These are phyloP conservation scores for Platysteira castanea DNA, from an alignment of 2,113 vertebrate species.

Conservation along the genomic window DNA sequence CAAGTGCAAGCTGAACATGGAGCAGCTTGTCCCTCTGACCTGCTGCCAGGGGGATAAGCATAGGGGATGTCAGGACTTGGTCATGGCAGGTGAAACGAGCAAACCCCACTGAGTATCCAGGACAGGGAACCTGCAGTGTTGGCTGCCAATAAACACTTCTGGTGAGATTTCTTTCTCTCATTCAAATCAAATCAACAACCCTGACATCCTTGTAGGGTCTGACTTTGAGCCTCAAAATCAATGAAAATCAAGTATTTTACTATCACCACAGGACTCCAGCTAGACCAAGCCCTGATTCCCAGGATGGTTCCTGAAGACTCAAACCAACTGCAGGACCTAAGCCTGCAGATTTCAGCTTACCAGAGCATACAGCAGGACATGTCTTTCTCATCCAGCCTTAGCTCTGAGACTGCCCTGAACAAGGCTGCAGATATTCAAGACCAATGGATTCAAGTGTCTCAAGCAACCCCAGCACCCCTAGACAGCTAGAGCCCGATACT, in stretches of 20 bases:
- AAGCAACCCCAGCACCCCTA: not conserved
- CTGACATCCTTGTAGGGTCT: not conserved
- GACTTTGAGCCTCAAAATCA: not conserved
- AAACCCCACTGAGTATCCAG: not conserved
- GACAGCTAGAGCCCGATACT: not conserved
- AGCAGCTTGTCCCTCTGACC: not conserved
- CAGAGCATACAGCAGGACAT: not conserved
- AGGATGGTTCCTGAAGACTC: not conserved
- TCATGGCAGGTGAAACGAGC: not conserved
- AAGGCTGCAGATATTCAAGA: not conserved
- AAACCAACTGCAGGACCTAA: not conserved
- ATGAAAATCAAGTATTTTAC: not conserved
- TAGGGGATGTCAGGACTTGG: not conserved
- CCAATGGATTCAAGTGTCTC: fast-evolving
- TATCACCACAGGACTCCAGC: not conserved
- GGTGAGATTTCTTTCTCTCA: not conserved
- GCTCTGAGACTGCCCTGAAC: not conserved
- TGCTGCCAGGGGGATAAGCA: not conserved
- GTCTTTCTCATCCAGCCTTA: not conserved
- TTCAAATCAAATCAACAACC: not conserved
- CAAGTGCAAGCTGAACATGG: fast-evolving
- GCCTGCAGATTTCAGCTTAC: not conserved
- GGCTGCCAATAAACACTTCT: not conserved
- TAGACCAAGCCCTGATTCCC: not conserved
- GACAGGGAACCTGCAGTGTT: not conserved